phyloP scores from a whole-genome alignment of 2,888 invertebrate species.

The Leucoptera coffeella region DNA sequence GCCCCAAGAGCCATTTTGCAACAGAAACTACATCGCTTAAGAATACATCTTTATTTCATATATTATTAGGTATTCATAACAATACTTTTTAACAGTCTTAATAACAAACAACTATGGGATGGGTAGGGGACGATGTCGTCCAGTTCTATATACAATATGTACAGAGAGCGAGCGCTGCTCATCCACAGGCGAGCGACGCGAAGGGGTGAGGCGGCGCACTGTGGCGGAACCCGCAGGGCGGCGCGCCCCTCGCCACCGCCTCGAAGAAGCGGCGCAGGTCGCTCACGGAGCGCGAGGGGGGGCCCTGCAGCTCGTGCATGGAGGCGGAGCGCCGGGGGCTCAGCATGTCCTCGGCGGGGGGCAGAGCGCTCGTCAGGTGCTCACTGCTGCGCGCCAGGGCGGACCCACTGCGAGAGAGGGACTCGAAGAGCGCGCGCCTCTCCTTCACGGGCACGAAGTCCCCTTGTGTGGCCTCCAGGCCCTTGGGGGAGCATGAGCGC shows the following conservation, averaged over 20 bases:
- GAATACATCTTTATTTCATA: conserved; percentile 20
- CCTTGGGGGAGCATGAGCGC: conserved; percentile 40
- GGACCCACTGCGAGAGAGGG: conserved; percentile 56
- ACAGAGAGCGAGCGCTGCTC: conserved; percentile 11
- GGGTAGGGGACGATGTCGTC: conserved; percentile 32
- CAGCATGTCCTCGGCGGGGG: conserved; percentile 19
- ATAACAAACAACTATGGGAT: conserved; percentile 43
- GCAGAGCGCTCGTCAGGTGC: conserved; percentile 45
- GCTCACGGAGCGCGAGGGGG: conserved; percentile 53
- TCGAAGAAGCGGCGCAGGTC: conserved; percentile 69
- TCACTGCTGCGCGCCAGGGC: conserved; percentile 61
- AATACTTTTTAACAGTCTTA: conserved; percentile 53
- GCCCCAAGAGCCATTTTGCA: too few relatives aligned
- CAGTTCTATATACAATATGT: conserved; percentile 12
- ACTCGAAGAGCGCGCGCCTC: conserved; percentile 64
- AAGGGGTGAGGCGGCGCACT: conserved; percentile 30
- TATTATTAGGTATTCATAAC: conserved; percentile 45
- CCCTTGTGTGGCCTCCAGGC: conserved; percentile 41
- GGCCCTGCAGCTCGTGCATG: conserved; percentile 56
- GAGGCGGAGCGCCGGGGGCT: conserved; percentile 59
- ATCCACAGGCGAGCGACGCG: conserved; percentile 35
- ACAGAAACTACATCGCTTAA: too few relatives aligned
- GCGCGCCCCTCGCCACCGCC: conserved; percentile 43
- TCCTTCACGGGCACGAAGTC: conserved; percentile 66
- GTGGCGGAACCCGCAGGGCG: conserved; percentile 19